These are phyloP conservation scores for Coenonympha glycerion DNA, from an alignment of 2,888 invertebrate species.

Conservation along the genomic window DNA sequence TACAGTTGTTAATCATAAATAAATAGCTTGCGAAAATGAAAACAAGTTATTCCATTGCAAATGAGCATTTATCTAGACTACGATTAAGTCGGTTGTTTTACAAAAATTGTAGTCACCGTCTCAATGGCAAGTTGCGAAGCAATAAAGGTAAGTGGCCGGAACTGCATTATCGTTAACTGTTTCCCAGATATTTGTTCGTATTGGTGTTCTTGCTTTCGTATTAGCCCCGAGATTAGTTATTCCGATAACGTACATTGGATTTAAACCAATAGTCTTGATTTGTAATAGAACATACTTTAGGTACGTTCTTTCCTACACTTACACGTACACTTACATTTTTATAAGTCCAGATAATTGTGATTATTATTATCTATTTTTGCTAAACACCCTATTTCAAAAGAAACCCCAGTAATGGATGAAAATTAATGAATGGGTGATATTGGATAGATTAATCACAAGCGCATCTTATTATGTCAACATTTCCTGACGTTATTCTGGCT, in stretches of 20 bases:
- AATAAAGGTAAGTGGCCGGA: constrained; percentile 48
- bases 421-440: no score
- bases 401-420: no score
- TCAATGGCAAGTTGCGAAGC: constrained; percentile 30
- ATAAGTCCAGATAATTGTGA: no score
- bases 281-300: neutral
- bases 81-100: constrained; percentile 9
- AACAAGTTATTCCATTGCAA: neutral
- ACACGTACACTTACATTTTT: no score
- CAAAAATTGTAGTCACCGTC: constrained; percentile 23
- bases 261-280: constrained; percentile 6
- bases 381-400: no score
- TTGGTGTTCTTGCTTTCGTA: constrained; percentile 41
- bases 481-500: no score
- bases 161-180: constrained; percentile 52
- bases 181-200: constrained; percentile 59
- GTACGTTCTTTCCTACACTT: neutral
- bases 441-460: no score
- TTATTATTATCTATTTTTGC: no score
- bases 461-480: no score
- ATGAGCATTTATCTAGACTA: constrained; percentile 2
- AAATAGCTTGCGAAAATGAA: neutral
- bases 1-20: no score
- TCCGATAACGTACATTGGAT: constrained; percentile 33
- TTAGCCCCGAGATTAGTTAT: constrained; percentile 24